These are phyloP conservation scores for Apamea anceps DNA, from an alignment of 2,888 invertebrate species.

Conservation along the genomic window DNA sequence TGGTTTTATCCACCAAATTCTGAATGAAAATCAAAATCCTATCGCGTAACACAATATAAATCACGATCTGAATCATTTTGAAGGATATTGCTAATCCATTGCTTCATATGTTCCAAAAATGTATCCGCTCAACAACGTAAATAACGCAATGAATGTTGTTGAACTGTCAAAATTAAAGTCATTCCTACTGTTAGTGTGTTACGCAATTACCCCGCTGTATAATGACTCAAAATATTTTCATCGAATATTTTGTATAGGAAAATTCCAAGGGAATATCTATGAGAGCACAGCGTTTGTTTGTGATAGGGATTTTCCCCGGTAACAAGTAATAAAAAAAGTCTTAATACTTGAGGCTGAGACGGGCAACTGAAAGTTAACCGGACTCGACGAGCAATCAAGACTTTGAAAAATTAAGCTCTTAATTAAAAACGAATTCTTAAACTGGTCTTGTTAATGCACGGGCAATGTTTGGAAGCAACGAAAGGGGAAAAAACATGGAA, in stretches of 20 bases:
- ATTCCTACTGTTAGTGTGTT: not conserved
- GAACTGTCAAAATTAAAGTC: not conserved
- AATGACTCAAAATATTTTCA: not conserved
- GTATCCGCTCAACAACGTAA: not conserved
- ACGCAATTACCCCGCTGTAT: not conserved
- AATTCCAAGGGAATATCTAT: constrained; percentile 48
- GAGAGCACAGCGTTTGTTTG: constrained; percentile 71
- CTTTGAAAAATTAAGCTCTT: constrained; percentile 80
- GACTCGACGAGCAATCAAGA: constrained; percentile 78
- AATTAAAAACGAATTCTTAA: constrained; percentile 79
- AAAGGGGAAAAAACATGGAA: constrained; percentile 8
- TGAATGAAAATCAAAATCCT: no score
- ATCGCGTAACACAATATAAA: no score
- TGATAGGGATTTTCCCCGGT: constrained; percentile 75
- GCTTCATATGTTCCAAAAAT: not conserved
- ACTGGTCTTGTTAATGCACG: constrained; percentile 41
- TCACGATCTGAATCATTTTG: not conserved
- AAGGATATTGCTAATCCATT: not conserved
- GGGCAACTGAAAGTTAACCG: constrained; percentile 77
- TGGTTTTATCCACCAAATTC: no score
- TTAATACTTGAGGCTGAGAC: constrained; percentile 75
- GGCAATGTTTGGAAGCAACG: constrained; percentile 10
- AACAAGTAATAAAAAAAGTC: constrained; percentile 82
- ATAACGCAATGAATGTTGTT: not conserved
- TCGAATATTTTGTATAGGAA: constrained; percentile 46